Evolutionary conservation across 2,797 vertebrate genomes (phyloP).

Genomic region (Muscicapa comitata): DNA sequence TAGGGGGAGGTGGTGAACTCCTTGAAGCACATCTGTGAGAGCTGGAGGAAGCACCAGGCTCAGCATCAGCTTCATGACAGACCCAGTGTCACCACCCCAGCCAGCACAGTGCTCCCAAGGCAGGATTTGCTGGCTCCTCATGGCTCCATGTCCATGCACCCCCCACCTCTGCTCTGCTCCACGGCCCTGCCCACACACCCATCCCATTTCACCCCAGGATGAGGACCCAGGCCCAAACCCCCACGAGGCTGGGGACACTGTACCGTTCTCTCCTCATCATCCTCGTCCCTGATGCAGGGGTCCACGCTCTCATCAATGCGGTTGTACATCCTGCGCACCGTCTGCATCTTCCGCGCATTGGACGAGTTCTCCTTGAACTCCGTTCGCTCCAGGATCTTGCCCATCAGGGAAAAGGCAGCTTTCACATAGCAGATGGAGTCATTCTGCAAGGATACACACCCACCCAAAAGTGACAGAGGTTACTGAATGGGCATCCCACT

Average conservation of each 20-base stretch:
- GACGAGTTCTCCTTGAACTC: conserved; percentile 69
- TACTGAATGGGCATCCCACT: not conserved
- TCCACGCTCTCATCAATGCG: not conserved
- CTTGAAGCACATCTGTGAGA: conserved; percentile 61
- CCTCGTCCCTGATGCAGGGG: conserved; percentile 50
- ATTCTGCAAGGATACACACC: not conserved
- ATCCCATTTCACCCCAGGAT: not conserved
- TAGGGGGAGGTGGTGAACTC: conserved; percentile 67
- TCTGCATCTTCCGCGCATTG: conserved; percentile 25
- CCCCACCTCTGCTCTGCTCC: not conserved
- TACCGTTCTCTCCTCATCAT: conserved; percentile 53
- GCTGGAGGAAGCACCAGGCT: not conserved
- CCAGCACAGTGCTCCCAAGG: not conserved
- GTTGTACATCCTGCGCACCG: conserved; percentile 45
- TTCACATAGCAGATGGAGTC: conserved; percentile 71
- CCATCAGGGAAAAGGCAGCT: conserved; percentile 66
- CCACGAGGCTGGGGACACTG: accelerated
- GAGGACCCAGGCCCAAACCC: not conserved
- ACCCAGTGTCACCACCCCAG: accelerated
- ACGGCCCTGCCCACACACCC: accelerated
- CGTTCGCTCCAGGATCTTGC: conserved; percentile 58
- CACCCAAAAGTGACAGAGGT: not conserved
- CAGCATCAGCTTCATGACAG: accelerated
- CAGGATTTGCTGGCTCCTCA: not conserved
- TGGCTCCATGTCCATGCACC: accelerated